These are phyloP conservation scores for Spermophilus dauricus DNA, from an alignment of 2,113 vertebrate genomes.

Conservation along the genomic window DNA sequence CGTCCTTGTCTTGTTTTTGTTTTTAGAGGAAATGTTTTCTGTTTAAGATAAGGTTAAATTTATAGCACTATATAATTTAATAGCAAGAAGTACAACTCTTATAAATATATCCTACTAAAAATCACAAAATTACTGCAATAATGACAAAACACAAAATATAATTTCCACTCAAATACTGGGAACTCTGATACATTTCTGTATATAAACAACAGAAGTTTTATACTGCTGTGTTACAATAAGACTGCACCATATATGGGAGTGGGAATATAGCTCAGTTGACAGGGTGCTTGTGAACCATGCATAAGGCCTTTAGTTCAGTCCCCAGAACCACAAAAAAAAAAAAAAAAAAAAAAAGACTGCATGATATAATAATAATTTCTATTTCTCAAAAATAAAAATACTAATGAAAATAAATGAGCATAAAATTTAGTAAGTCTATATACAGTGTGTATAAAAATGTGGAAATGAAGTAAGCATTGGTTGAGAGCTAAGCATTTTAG, in stretches of 20 bases:
- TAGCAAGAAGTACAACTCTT: background rate
- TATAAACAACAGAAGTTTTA: background rate
- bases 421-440: background rate
- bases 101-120: background rate
- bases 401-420: conserved; percentile 42
- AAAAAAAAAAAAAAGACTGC: no score
- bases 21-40: no score
- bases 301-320: no score
- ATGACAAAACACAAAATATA: background rate
- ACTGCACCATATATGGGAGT: background rate
- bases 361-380: background rate
- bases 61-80: background rate
- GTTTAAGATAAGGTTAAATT: background rate
- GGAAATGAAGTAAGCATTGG: background rate
- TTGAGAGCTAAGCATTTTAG: background rate
- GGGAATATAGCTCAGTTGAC: no score
- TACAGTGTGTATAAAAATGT: background rate
- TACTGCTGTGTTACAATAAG: background rate
- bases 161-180: background rate
- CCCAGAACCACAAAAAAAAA: no score
- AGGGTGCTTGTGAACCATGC: no score
- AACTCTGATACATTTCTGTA: background rate
- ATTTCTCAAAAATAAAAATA: background rate
- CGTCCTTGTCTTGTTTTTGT: no score
- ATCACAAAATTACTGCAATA: background rate